Evolutionary conservation across 2,113 vertebrate genomes (phyloP).

Genomic region (Maccullochella peelii): DNA sequence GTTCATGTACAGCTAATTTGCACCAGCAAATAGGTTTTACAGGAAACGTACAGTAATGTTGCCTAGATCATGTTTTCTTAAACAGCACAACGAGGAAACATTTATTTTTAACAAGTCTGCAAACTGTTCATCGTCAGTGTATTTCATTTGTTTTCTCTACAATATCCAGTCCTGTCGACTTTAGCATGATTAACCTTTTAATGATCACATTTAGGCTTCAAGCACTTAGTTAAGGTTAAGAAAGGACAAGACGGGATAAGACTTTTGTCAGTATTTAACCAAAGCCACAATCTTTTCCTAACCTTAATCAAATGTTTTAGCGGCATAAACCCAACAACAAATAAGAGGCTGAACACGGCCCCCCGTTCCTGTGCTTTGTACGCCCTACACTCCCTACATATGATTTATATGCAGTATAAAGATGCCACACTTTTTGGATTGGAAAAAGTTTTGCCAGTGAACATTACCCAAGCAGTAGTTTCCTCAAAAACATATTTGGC

Average conservation of each 20-base stretch:
- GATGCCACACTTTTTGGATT: background rate
- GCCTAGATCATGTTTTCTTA: background rate
- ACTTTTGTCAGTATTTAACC: conserved; percentile 12
- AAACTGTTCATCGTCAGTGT: background rate
- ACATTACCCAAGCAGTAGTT: background rate
- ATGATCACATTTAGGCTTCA: background rate
- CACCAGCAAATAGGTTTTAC: background rate
- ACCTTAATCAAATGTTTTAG: background rate
- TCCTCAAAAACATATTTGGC: background rate
- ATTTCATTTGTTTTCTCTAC: background rate
- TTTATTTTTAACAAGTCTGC: background rate
- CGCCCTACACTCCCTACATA: too few species aligned
- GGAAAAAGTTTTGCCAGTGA: background rate
- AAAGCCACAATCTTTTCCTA: background rate
- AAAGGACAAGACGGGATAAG: background rate
- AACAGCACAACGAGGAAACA: background rate
- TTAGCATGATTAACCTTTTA: background rate
- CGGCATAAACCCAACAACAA: background rate
- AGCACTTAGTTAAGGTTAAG: background rate
- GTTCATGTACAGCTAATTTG: background rate
- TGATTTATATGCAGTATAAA: background rate
- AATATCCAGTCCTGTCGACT: background rate
- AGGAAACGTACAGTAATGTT: background rate
- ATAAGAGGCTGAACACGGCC: background rate
- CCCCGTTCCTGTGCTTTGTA: background rate